Base-by-base conservation (phyloP, 2,888 invertebrate genomes). In the Parnassius glacialis region DNA sequence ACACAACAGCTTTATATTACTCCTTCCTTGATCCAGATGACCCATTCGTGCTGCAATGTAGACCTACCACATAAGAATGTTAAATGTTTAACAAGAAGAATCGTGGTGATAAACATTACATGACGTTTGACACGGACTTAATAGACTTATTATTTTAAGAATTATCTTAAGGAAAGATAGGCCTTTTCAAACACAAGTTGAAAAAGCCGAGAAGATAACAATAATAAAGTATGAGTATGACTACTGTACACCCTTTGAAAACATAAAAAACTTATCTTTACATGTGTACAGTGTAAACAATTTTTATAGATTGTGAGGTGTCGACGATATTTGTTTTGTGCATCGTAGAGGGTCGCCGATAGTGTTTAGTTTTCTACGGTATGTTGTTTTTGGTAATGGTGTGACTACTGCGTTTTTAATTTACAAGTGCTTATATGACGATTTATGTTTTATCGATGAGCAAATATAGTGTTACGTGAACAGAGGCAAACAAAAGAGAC, bases 331-430 rank as follows among this genome's bases (percentile, higher is more conserved):
- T 64, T 64, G 60, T 57, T 43, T 59, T 59, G 58, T 20, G 43
- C 54, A 25, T 47, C 54, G 60, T 52, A 34, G 59, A 45, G 51
- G 48, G 59, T 55, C 59, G 52, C 59, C 52, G 59, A 59, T 57
- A 47, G 42, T 25, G 41, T 59, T 59, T 53, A 16, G 52, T 42
- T 53, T 51, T 60, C 64, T 60, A 52, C 3, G 56, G 42, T 52
- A 11, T 64, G 57, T 64, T 64, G 51, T 64, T 64, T 61, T 64
- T 60, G 43, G 57, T 64, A 60, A 60, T 60, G 57, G 55, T 57
- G 12, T 44, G 52, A 57, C 52, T 20, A 60, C 52, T 50, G 54
- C 50, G 13, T 59, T 62, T 45, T 34, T 55, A 56, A 13, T 60
- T 60, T 52, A 52, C 52, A 47, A 57, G 52, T 57, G 56, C 41